Evolutionary conservation across 1,140 invertebrate species (phyloP).

Genomic region (Papilio machaon): DNA sequence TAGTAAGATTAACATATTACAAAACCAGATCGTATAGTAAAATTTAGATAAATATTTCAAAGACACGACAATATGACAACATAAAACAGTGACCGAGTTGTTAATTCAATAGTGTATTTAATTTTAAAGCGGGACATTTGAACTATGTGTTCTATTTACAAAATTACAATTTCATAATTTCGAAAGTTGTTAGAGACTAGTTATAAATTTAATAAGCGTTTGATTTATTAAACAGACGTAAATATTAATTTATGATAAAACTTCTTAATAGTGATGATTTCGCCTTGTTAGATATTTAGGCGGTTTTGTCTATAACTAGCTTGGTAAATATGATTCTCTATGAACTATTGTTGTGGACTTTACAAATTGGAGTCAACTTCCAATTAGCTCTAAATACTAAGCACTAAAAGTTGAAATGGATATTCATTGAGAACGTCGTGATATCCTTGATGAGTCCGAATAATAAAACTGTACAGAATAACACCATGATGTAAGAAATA

Average conservation of each 20-base stretch:
- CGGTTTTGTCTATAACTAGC: background rate
- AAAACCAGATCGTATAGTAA: background rate
- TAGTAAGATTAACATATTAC: background rate
- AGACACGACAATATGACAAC: conserved; percentile 1
- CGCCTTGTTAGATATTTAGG: background rate
- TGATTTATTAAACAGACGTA: background rate
- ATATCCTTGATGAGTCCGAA: background rate
- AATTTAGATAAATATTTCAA: conserved; percentile 2
- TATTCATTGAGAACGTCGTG: background rate
- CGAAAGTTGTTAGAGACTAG: background rate
- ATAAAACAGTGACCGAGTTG: conserved; percentile 19
- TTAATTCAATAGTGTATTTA: conserved; percentile 14
- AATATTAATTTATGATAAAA: background rate
- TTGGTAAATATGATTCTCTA: too few species aligned
- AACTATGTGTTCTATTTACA: background rate
- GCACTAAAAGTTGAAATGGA: background rate
- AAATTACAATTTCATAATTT: conserved; percentile 2
- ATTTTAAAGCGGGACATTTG: background rate
- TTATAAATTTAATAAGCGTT: background rate
- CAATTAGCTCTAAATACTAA: background rate
- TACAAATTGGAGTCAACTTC: background rate
- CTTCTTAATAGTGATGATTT: background rate
- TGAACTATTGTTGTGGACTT: too few species aligned
- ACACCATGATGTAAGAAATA: background rate
- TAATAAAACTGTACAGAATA: background rate